Base-by-base conservation (phyloP, 2,888 invertebrate genomes). In the Caenorhabditis sulstoni region DNA sequence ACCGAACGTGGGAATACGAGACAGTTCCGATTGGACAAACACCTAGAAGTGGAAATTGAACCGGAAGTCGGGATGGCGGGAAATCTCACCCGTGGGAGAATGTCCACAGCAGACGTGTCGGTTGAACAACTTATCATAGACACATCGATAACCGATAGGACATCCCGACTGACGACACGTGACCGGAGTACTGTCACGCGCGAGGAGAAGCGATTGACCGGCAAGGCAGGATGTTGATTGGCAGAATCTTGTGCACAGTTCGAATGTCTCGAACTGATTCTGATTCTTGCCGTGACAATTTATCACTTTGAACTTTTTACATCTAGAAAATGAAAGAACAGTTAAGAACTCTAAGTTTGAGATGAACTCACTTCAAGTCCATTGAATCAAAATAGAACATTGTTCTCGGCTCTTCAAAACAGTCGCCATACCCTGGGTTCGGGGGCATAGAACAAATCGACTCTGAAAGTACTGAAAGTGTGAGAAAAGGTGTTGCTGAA, bases 401-500 rank as follows among this genome's bases (percentile, higher is more conserved):
- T 2, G 65, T 76, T 22, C 45, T 68, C 9, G 84, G 79, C 45
- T 64, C 68, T 22, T 77, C 73, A 39, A 81, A 62, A 39, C 84
- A 84, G 47, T 84, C 82, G 1, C 84, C 84, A 64, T 81, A 84
- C 0, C 84, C 84, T 29, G 84, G 84, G 49, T 81, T 84, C 11
- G 81, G 79, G 3, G 82, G 82, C 66, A 82, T 79, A 2, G 82
- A 82, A n/a, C 84, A 84, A 11, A 83, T 83, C 0, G 80, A 80
- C 44, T 82, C 82, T 82, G 41, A 41, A 66, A 49, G 18, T 29
- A 9, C 18, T 45, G 50, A 35, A 47, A 44, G 16, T 11, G 3
- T 2, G 4, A 47, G 50, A 9, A 20, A 18, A 14, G 18, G 9
- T 58, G 8, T n/a, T 23, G n/a, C 1, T 0, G 0, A 7, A 29